phyloP scores from a whole-genome alignment of 2,888 invertebrate genomes.

The Ceriagrion tenellum region DNA sequence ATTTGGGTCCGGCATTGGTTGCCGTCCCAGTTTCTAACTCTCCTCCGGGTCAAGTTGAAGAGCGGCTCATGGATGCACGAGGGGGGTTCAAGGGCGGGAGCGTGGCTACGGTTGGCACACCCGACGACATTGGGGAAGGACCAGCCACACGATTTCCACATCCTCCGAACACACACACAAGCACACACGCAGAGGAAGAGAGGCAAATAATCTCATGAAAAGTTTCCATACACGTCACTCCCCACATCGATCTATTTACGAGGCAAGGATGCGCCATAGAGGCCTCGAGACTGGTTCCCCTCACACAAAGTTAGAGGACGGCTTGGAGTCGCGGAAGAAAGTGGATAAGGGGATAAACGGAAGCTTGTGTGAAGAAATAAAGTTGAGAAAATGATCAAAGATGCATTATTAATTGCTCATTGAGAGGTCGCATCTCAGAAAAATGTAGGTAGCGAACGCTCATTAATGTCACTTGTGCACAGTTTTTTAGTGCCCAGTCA shows the following conservation, averaged over 20 bases:
- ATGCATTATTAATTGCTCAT: no score
- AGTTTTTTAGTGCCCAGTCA: no score
- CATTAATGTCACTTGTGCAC: no score
- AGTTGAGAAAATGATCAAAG: no score
- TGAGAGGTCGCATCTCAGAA: no score
- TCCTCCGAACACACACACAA: neutral
- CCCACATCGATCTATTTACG: neutral
- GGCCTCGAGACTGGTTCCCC: neutral
- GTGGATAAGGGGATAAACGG: no score
- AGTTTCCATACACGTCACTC: neutral
- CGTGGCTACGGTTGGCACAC: neutral
- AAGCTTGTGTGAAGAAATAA: no score
- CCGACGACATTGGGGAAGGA: neutral
- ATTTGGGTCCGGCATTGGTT: neutral
- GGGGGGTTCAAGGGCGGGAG: neutral
- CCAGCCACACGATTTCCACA: neutral
- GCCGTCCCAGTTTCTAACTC: neutral
- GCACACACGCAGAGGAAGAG: no score
- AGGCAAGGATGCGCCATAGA: neutral
- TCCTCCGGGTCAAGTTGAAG: constrained; percentile 18
- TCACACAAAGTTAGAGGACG: neutral
- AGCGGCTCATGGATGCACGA: neutral
- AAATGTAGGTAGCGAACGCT: no score
- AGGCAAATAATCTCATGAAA: neutral
- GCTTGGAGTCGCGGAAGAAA: no score